Evolutionary conservation across 2,113 vertebrate genomes (phyloP), one percentile per base, ranked within the genome.

Genomic region (Phrynocephalus versicolor): DNA sequence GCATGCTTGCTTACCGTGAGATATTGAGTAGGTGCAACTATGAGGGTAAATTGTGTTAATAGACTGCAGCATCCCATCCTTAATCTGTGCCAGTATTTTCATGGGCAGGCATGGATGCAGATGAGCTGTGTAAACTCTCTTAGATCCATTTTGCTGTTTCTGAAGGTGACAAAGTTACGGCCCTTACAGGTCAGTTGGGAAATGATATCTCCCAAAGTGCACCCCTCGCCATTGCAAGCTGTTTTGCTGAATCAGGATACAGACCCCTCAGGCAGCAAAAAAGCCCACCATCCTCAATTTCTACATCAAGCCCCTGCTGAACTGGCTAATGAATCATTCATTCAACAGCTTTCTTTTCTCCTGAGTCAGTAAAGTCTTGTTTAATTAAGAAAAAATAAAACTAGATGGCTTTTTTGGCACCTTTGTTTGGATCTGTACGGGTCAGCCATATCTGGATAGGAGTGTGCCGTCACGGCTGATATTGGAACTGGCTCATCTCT

Each of bases 91-190:
- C 41, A n/a, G n/a, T n/a, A n/a, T n/a, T n/a, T 64, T 64, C 25
- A 51, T 51, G 45, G 45, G 10, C 45, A 51, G 84, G 58, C 73
- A 27, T 41, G 58, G 58, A 5, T 0, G 21, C 45, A 84, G 57
- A 81, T 81, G 65, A 88, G 25, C 27, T 16, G 81, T 78, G 87
- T 85, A 70, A 79, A 35, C 90, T 37, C 57, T 41, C 92, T 70
- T 92, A 91, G 93, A 89, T 92, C 91, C 87, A 89, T 90, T 92
- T 84, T 92, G 90, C 70, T 90, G 91, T 0, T 3, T 3, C 16
- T 25, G 23, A 89, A 69, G 37, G 15, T 70, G 27, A 75, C 37
- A 64, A 16, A 60, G 25, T 41, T 60, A 41, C 69, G 23, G 35
- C 6, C 16, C 79, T 70, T 51, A 8, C 51, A 72, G 6, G n/a